phyloP scores from a whole-genome alignment of 2,888 invertebrate species.

The Drosophila putrida region DNA sequence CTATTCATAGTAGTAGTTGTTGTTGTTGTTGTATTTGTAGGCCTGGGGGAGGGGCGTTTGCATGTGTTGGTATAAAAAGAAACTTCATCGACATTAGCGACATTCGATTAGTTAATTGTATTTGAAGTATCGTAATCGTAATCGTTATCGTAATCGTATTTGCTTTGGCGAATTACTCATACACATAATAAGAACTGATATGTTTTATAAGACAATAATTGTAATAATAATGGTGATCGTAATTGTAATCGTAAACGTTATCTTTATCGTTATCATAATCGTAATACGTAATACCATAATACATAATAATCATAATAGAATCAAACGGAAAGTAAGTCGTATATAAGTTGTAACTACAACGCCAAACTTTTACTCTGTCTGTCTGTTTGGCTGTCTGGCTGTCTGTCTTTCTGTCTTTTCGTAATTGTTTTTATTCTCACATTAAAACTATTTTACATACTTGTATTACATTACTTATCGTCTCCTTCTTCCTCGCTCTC shows the following conservation, averaged over 20 bases:
- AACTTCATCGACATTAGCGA: slow-evolving; percentile 50
- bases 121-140: slow-evolving; percentile 29
- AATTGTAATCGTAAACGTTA: slow-evolving; percentile 14
- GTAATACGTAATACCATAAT: slow-evolving; percentile 21
- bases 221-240: slow-evolving; percentile 38
- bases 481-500: slow-evolving; percentile 13
- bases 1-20: neutral
- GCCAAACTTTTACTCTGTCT: slow-evolving; percentile 44
- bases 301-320: slow-evolving; percentile 39
- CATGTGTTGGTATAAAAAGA: slow-evolving; percentile 58
- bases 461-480: slow-evolving; percentile 29
- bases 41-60: slow-evolving; percentile 23
- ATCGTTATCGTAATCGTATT: slow-evolving; percentile 52
- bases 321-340: slow-evolving; percentile 67
- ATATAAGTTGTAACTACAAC: slow-evolving; percentile 54
- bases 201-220: slow-evolving; percentile 78
- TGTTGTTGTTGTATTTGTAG: neutral
- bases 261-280: slow-evolving; percentile 17
- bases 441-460: slow-evolving; percentile 58
- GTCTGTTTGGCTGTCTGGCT: slow-evolving; percentile 14
- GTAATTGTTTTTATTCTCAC: slow-evolving; percentile 39
- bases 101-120: slow-evolving; percentile 22
- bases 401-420: slow-evolving; percentile 35
- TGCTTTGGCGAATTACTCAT: slow-evolving; percentile 56
- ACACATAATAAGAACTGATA: slow-evolving; percentile 80